Evolutionary conservation across 1,140 invertebrate genomes (phyloP), one percentile per base, ranked within the genome.

Genomic region (Brevipalpus yothersi): DNA sequence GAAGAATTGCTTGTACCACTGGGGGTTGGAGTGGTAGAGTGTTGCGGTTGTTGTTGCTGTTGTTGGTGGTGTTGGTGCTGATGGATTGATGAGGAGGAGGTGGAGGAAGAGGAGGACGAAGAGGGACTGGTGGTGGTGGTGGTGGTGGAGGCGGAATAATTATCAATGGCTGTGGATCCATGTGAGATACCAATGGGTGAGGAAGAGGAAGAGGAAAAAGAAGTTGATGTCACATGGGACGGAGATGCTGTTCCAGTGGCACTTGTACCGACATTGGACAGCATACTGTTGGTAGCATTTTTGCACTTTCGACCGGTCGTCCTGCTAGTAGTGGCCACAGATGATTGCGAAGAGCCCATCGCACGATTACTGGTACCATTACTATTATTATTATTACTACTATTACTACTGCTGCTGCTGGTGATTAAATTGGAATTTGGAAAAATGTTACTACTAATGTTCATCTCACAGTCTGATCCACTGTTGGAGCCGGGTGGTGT

Each of bases 391-490:
- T 43, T 43, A 15, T 43, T 43, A 43, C 15, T 43, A 49, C 47
- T 49, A 40, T 54, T 54, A 54, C 53, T 23, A 54, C 53, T 54
- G 19, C 39, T 55, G 8, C 49, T 51, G 31, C 31, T 31, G 13
- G 45, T 47, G 13, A 47, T 15, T n/a, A 15, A 3, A 47, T 47
- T 47, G 13, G 45, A n/a, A n/a, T 15, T 47, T 19, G 45, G 13
- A 47, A 47, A 47, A n/a, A 7, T 19, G 21, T 51, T 51, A 41
- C 23, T 40, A 11, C 21, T 15, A 15, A 15, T 55, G 15, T 13
- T n/a, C 56, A 58, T 58, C 39, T 58, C 58, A 51, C 58, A 58
- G 13, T 58, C 58, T 2, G 58, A 58, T 13, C 45, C 58, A 41
- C 15, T 21, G 40, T 53, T 58, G 12, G 58, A 58, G 15, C 43